Evolutionary conservation across 2,113 vertebrate species (phyloP).

Genomic region (Myrmecophaga tridactyla): DNA sequence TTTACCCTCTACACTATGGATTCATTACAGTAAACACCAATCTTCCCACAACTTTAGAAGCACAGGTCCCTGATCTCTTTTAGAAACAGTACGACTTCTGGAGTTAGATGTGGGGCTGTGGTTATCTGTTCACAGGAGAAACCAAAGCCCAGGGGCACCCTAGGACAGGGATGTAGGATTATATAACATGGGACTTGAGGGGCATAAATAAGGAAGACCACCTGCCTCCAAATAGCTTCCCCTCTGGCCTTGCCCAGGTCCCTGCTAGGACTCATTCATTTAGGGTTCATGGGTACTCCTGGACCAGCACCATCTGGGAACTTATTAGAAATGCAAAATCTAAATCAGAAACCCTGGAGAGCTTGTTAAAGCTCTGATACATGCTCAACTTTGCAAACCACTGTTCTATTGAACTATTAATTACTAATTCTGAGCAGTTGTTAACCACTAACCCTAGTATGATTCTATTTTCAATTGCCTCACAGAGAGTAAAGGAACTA

Average conservation of each 20-base stretch:
- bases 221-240: neutral
- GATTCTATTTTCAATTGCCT: neutral
- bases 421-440: neutral
- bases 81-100: neutral
- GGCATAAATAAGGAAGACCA: neutral
- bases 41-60: neutral
- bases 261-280: neutral
- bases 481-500: neutral
- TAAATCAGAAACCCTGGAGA: neutral
- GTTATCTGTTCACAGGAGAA: neutral
- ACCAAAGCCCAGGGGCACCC: neutral
- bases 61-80: neutral
- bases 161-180: neutral
- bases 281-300: neutral
- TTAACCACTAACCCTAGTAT: neutral
- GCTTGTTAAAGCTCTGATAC: too few relatives aligned
- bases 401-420: neutral
- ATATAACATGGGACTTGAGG: neutral
- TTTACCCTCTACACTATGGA: neutral
- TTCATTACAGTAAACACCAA: neutral
- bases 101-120: neutral
- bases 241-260: neutral
- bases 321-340: slow-evolving; percentile 5
- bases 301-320: neutral
- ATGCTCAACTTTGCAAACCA: neutral